Conservation (phyloP, 2,113 vertebrate genomes). For the Danionella cerebrum region DNA sequence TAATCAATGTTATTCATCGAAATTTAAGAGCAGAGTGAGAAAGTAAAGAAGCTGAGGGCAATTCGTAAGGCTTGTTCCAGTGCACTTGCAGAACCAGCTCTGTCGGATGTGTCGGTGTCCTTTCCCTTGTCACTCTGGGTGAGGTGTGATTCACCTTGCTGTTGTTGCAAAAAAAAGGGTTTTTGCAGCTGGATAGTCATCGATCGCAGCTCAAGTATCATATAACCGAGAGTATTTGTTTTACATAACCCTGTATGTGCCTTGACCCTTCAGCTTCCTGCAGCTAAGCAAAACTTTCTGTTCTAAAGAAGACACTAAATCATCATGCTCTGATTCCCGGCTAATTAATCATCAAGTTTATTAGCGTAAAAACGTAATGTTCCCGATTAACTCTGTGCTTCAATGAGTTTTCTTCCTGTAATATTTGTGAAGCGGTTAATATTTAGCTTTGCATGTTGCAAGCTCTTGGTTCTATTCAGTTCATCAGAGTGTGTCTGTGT, state of each 20-base stretch:
- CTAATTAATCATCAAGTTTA: not conserved
- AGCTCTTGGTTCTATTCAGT: conserved; percentile 34
- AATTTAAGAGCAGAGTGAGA: conserved; percentile 21
- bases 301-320: not conserved
- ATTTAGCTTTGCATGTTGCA: conserved; percentile 41
- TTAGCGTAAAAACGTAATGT: not conserved
- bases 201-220: not conserved
- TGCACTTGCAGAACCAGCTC: conserved; percentile 70
- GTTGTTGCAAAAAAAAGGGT: conserved; percentile 37
- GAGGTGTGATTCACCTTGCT: conserved; percentile 56
- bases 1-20: not conserved
- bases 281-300: not conserved
- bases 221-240: not conserved
- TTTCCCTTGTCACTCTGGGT: conserved; percentile 58
- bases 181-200: conserved; percentile 29
- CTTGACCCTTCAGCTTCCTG: not conserved
- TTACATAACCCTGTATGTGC: not conserved
- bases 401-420: conserved; percentile 2
- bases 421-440: conserved; percentile 37
- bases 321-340: not conserved
- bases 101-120: conserved; percentile 64
- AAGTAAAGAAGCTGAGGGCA: conserved; percentile 48
- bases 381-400: not conserved
- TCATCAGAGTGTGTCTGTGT: conserved; percentile 13
- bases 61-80: conserved; percentile 59